A percentile compares a stretch with the other conserved stretches of the same genome.
Evolutionary conservation across 2,113 vertebrate species (phyloP).

Genomic region (Carassius carassius): DNA sequence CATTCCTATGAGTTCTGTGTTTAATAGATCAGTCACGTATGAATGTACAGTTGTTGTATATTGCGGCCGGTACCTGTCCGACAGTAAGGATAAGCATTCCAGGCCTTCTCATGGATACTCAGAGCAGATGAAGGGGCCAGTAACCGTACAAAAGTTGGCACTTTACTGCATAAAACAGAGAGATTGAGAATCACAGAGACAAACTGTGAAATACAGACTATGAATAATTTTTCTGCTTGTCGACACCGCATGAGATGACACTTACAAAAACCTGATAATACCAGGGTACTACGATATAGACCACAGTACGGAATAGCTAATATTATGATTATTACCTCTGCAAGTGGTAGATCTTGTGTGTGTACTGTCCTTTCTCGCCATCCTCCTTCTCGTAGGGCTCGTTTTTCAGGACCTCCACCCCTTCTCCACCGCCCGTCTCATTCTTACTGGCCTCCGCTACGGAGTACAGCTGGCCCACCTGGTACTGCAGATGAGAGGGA

Average conservation of each 20-base stretch:
- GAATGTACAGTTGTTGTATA: not conserved
- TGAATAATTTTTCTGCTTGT: not conserved
- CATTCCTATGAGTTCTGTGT: not conserved
- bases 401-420: conserved; percentile 90
- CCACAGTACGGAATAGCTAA: not conserved
- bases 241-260: not conserved
- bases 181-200: not conserved
- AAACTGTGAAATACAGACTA: not conserved
- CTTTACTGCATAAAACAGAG: conserved; percentile 81
- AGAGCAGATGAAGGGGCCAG: conserved; percentile 88
- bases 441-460: conserved; percentile 97
- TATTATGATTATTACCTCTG: conserved; percentile 63
- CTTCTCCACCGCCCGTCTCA: conserved; percentile 89
- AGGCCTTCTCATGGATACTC: conserved; percentile 91
- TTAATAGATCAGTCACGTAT: not conserved
- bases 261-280: not conserved
- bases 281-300: not conserved
- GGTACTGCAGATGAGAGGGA: conserved; percentile 80
- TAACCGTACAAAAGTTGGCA: conserved; percentile 82
- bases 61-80: conserved; percentile 81
- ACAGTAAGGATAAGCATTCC: conserved; percentile 99
- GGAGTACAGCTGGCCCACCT: conserved; percentile 93
- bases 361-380: conserved; percentile 93
- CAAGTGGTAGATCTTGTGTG: conserved; percentile 94
- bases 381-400: conserved; percentile 86